Evolutionary conservation across 2,113 vertebrate species (phyloP).

Genomic region (Sander vitreus): DNA sequence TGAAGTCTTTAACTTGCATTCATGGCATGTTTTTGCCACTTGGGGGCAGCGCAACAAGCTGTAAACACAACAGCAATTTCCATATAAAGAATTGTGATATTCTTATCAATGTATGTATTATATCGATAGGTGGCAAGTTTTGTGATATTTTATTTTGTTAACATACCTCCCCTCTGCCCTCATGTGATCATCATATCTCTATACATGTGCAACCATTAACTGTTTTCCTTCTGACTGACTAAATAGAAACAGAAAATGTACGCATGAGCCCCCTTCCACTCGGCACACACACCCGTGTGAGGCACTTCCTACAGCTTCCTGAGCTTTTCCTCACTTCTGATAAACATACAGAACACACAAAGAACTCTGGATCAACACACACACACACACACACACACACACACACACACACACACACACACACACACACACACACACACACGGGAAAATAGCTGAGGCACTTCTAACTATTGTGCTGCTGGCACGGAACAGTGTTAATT

Average conservation of each 20-base stretch:
- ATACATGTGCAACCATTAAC: not conserved
- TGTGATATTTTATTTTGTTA: not conserved
- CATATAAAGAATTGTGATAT: not conserved
- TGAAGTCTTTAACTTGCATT: not conserved
- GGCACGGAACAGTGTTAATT: too few species aligned
- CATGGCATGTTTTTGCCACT: not conserved
- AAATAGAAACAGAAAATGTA: not conserved
- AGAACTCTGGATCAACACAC: not conserved
- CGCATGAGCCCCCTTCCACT: not conserved
- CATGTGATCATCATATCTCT: not conserved
- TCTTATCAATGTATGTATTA: not conserved
- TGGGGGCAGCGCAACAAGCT: not conserved
- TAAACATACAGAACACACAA: not conserved
- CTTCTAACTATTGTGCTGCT: not conserved
- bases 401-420: too few species aligned
- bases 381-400: too few species aligned
- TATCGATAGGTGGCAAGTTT: not conserved
- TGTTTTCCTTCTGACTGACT: not conserved
- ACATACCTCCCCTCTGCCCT: too few species aligned
- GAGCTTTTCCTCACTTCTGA: not conserved
- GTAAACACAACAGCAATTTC: not conserved
- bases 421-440: too few species aligned
- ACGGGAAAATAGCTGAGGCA: not conserved
- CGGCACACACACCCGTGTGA: conserved; percentile 36
- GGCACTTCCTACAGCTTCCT: conserved; percentile 45